phyloP scores from a whole-genome alignment of 2,113 vertebrate genomes.

The Dasyprocta punctata region DNA sequence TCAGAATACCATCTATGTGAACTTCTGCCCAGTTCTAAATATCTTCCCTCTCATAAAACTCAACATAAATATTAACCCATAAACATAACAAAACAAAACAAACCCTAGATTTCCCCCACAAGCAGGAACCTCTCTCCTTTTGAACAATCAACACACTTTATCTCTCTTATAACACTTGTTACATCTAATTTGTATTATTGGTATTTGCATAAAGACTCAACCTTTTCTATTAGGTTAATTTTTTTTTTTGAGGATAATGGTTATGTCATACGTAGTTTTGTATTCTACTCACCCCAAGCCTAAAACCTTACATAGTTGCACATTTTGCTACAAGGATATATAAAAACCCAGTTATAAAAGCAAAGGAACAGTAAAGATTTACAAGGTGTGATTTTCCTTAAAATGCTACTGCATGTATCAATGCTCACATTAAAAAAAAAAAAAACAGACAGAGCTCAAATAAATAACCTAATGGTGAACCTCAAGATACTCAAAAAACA shows the following conservation, averaged over 20 bases:
- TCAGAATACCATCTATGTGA: neutral
- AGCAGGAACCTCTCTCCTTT: neutral
- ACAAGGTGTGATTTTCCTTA: neutral
- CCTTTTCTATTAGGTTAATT: neutral
- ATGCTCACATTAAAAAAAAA: neutral
- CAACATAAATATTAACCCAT: constrained; percentile 14
- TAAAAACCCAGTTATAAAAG: neutral
- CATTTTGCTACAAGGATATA: neutral
- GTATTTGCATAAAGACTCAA: neutral
- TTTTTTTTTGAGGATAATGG: neutral
- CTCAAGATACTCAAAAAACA: neutral
- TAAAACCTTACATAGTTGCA: neutral
- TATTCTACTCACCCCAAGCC: neutral
- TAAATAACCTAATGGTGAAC: neutral
- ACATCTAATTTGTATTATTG: neutral
- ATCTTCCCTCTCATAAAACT: neutral
- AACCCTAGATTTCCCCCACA: neutral
- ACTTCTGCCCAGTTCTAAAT: constrained; percentile 11
- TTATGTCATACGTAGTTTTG: neutral
- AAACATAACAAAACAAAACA: neutral
- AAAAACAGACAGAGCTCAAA: neutral
- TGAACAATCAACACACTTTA: neutral
- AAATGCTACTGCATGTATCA: neutral
- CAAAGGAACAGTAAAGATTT: neutral
- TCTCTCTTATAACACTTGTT: too few relatives aligned